A percentile compares a stretch with the other conserved stretches of the same genome.
phyloP scores from a whole-genome alignment of 2,888 invertebrate species.

The Tridacna gigas region DNA sequence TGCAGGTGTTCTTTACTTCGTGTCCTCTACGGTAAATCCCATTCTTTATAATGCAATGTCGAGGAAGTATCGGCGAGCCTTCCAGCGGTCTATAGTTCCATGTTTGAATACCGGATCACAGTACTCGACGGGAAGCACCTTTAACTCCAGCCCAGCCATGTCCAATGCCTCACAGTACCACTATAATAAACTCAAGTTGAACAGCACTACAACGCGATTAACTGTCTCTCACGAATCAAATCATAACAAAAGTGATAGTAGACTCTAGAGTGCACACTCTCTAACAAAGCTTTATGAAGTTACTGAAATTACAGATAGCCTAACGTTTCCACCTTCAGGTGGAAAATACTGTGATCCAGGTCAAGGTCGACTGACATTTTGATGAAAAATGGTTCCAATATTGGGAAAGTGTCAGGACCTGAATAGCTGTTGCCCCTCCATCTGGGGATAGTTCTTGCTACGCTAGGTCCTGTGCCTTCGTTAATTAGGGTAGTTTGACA shows the following conservation, averaged over 20 bases:
- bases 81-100: conserved; percentile 86
- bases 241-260: conserved; percentile 14
- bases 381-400: too few species aligned
- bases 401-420: too few species aligned
- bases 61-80: conserved; percentile 95
- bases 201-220: conserved; percentile 30
- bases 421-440: too few species aligned
- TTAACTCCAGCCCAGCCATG: conserved; percentile 32
- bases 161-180: conserved; percentile 33
- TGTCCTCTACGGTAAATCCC: conserved; percentile 96
- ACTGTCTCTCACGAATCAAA: conserved; percentile 2
- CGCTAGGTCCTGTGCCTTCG: too few species aligned
- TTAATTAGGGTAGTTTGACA: too few species aligned
- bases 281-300: too few species aligned
- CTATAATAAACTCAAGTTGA: conserved; percentile 36
- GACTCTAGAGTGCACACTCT: background rate
- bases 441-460: too few species aligned
- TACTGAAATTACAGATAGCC: too few species aligned
- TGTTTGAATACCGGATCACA: conserved; percentile 30
- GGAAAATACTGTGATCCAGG: too few species aligned
- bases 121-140: conserved; percentile 23
- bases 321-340: too few species aligned
- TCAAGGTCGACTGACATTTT: too few species aligned
- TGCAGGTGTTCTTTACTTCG: conserved; percentile 93
- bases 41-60: conserved; percentile 97